These are phyloP conservation scores for Gyps fulvus DNA, from an alignment of 2,113 vertebrate species.

Conservation along the genomic window DNA sequence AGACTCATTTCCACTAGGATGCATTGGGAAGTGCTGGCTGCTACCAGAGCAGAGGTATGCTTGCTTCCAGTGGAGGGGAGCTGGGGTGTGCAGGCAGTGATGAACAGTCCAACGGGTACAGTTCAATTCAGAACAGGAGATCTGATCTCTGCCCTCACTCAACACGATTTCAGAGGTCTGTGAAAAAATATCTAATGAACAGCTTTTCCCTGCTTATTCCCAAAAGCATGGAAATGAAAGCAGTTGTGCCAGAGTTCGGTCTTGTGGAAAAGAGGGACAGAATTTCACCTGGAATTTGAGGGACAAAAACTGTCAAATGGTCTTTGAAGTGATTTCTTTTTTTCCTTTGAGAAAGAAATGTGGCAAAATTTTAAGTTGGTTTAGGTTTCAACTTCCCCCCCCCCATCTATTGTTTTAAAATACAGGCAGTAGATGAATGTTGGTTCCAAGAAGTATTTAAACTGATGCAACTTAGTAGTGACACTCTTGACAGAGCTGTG, in stretches of 20 bases:
- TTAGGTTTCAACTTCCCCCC: neutral
- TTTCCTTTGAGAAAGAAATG: neutral
- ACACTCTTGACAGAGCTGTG: conserved; percentile 39
- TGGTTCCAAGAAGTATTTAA: neutral
- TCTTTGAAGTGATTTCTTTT: neutral
- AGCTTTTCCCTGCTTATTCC: neutral
- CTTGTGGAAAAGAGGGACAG: neutral
- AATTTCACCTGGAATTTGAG: neutral
- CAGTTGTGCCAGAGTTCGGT: neutral
- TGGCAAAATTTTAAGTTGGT: neutral
- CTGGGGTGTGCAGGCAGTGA: neutral
- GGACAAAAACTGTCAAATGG: neutral
- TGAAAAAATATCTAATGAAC: neutral
- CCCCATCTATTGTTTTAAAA: neutral
- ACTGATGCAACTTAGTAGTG: neutral
- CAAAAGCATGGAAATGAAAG: neutral
- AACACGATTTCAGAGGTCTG: neutral
- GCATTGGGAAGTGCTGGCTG: neutral
- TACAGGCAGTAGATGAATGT: neutral
- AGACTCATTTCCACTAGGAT: neutral
- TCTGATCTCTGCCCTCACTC: neutral
- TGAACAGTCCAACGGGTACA: fast-evolving
- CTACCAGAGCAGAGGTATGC: neutral
- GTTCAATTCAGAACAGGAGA: neutral
- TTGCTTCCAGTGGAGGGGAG: neutral